Conservation (phyloP, 2,888 invertebrate species). For the Aquatica leii region DNA sequence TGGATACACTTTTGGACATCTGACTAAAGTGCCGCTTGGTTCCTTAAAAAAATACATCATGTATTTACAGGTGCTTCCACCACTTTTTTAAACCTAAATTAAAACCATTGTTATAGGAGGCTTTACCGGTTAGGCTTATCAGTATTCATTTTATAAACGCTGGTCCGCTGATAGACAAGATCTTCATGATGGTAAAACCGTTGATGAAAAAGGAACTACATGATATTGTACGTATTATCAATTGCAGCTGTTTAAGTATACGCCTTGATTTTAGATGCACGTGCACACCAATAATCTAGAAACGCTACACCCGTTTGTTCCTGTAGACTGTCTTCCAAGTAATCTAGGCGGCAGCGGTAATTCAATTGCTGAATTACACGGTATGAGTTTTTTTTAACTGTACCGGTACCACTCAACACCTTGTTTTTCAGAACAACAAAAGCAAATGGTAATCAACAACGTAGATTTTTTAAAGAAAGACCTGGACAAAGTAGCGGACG, state of each 20-base stretch:
- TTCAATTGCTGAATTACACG: neutral
- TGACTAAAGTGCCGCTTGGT: neutral
- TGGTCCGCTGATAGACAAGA: neutral
- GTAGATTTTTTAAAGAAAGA: too few relatives aligned
- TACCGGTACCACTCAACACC: too few relatives aligned
- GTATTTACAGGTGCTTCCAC: slow-evolving; percentile 7
- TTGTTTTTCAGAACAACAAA: too few relatives aligned
- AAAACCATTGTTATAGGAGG: too few relatives aligned
- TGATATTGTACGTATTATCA: neutral
- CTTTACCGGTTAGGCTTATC: neutral
- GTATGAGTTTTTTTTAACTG: too few relatives aligned
- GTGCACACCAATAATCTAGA: neutral
- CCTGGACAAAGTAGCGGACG: too few relatives aligned
- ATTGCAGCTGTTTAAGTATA: neutral
- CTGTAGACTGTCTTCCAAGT: neutral
- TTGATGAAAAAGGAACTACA: neutral
- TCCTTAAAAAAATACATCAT: neutral
- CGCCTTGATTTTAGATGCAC: neutral
- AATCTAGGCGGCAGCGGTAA: neutral
- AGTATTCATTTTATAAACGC: neutral
- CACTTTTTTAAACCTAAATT: too few relatives aligned
- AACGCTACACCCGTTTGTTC: neutral
- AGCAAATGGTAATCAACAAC: too few relatives aligned
- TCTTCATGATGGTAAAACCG: neutral
- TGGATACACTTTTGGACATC: neutral